These are phyloP conservation scores for Scytalopus superciliaris DNA, from an alignment of 2,113 vertebrate species.

Conservation along the genomic window DNA sequence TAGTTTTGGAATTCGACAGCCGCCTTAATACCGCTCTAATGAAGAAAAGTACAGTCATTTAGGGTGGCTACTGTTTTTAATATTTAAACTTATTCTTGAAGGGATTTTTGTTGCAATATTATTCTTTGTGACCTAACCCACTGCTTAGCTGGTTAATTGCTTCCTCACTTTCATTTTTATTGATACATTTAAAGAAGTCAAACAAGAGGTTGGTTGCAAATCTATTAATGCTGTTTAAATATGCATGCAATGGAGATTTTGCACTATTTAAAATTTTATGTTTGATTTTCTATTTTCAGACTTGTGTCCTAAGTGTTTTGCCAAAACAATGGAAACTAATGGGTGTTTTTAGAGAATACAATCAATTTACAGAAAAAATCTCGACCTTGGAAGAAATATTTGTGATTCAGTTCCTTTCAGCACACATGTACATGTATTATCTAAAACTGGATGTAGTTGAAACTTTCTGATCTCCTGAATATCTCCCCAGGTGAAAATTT, in stretches of 20 bases:
- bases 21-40: background rate
- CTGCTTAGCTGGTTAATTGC: background rate
- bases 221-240: background rate
- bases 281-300: background rate
- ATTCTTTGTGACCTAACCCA: background rate
- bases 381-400: background rate
- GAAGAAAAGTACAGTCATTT: background rate
- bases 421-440: accelerated
- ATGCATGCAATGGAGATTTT: background rate
- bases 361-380: background rate
- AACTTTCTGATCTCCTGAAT: background rate
- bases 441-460: background rate
- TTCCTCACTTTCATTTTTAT: background rate
- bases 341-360: background rate
- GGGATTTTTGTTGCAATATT: background rate
- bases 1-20: background rate
- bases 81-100: background rate
- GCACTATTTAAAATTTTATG: background rate
- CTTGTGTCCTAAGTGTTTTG: background rate
- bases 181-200: background rate
- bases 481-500: background rate
- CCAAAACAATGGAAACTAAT: background rate
- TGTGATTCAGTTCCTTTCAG: background rate
- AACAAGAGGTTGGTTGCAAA: background rate
- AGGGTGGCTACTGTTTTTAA: background rate